A percentile compares a stretch with the other conserved stretches of the same genome.
phyloP scores from a whole-genome alignment of 2,797 vertebrate species.

The Vireo griseus region DNA sequence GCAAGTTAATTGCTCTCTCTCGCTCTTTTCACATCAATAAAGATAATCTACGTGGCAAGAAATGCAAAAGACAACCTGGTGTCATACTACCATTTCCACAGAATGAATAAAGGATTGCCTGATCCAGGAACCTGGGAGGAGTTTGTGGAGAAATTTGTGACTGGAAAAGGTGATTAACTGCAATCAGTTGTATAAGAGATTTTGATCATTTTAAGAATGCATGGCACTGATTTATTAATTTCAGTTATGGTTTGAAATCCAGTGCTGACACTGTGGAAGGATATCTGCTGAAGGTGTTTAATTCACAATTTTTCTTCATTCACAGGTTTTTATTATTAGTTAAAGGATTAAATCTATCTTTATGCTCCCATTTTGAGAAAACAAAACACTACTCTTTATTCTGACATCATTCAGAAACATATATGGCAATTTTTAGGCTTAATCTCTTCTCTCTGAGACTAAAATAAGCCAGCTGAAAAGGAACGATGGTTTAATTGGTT shows the following conservation, averaged over 20 bases:
- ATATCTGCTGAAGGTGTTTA: neutral
- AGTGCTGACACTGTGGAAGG: neutral
- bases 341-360: neutral
- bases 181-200: neutral
- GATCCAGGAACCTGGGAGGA: conserved; percentile 86
- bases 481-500: neutral
- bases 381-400: neutral
- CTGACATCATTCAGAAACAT: neutral
- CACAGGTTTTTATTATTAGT: neutral
- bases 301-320: neutral
- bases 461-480: neutral
- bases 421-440: neutral
- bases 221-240: neutral
- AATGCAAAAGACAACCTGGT: conserved; percentile 93
- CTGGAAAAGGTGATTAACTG: conserved; percentile 75
- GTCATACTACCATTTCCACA: conserved; percentile 89
- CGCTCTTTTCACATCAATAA: neutral
- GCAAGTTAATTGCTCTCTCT: neutral
- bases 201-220: neutral
- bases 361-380: neutral
- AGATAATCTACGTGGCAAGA: conserved; percentile 89
- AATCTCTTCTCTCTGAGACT: neutral
- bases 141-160: conserved; percentile 83
- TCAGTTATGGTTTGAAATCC: neutral
- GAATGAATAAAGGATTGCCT: conserved; percentile 83